phyloP scores from a whole-genome alignment of 2,113 vertebrate species.

The Erythrolamprus reginae region DNA sequence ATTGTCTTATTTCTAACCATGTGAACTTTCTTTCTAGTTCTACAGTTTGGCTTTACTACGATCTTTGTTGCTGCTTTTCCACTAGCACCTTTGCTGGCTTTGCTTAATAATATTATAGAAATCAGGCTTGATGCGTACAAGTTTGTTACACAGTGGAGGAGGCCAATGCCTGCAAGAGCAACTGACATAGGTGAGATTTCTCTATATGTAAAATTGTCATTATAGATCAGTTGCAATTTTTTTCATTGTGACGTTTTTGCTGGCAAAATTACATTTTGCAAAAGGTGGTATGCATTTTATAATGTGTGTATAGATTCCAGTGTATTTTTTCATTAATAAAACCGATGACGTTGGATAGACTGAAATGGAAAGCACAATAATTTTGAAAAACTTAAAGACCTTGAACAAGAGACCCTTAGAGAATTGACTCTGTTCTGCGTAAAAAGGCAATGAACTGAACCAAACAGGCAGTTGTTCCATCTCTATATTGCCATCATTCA shows the following conservation, averaged over 20 bases:
- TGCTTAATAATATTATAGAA: slow-evolving; percentile 98
- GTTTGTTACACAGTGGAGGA: slow-evolving; percentile 96
- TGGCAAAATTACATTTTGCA: not conserved
- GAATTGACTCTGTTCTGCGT: not conserved
- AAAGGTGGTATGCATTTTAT: not conserved
- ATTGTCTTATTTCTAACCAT: slow-evolving; percentile 18
- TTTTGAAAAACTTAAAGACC: not conserved
- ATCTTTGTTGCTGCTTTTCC: slow-evolving; percentile 98
- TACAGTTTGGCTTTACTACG: slow-evolving; percentile 98
- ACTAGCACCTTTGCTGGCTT: slow-evolving; percentile 89
- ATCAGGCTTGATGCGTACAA: slow-evolving; percentile 98
- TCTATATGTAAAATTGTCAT: not conserved
- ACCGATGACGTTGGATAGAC: not conserved
- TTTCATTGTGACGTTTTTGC: not conserved
- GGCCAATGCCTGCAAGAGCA: slow-evolving; percentile 93
- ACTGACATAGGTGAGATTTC: slow-evolving; percentile 88
- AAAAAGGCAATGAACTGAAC: not conserved
- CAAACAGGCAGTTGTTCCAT: not conserved
- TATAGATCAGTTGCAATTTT: not conserved
- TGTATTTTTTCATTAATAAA: not conserved
- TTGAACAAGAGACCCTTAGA: not conserved
- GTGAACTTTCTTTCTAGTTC: slow-evolving; percentile 70
- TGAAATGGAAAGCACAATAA: not conserved
- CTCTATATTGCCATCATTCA: not conserved
- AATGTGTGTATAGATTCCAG: not conserved